Base-by-base conservation (phyloP, 2,113 vertebrate species). In the Malaclemys terrapin region DNA sequence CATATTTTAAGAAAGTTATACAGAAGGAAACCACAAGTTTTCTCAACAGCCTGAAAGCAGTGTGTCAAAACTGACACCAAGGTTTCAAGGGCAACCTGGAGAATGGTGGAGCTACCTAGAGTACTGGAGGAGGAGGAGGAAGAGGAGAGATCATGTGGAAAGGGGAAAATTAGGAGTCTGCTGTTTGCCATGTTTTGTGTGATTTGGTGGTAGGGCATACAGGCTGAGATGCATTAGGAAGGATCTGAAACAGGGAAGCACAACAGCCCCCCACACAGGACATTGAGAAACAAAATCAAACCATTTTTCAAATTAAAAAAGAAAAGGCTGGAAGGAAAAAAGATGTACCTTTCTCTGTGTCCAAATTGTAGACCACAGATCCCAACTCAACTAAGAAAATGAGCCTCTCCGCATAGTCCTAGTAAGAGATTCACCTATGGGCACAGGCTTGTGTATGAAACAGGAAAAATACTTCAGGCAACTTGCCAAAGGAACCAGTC, bases 61-160 rank as follows among this genome's bases (percentile, higher is more conserved):
- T 35, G n/a, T 8, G 56, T 69, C 24, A 24, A n/a, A 59, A 24
- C 4, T 53, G 6, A 6, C 27, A 82, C 12, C 42, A 54, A 62
- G 13, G 29, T 35, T 88, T 85, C 47, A n/a, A 49, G 31, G 31
- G 19, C 2, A 1, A n/a, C 0, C 0, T 42, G 31, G 80, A 84
- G 10, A 22, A 9, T 1, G 35, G 49, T 13, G 89, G 76, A 59
- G 52, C 2, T n/a, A 20, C 13, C 16, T 17, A 65, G 59, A 14
- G 59, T 50, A 31, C 0, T 2, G 53, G 16, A 56, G 45, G 1
- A 59, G 12, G 5, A 85, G 5, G 6, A 81, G 49, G 59, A 54
- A 1, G 24, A 6, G 0, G 2, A 65, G 31, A 65, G 29, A 65
- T 35, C 59, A 35, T 35, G 59, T 35, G 14, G 59, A 65, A 65